A percentile compares a stretch with the other conserved stretches of the same genome.
phyloP scores from a whole-genome alignment of 2,797 vertebrate genomes.

The Chiroxiphia lanceolata region DNA sequence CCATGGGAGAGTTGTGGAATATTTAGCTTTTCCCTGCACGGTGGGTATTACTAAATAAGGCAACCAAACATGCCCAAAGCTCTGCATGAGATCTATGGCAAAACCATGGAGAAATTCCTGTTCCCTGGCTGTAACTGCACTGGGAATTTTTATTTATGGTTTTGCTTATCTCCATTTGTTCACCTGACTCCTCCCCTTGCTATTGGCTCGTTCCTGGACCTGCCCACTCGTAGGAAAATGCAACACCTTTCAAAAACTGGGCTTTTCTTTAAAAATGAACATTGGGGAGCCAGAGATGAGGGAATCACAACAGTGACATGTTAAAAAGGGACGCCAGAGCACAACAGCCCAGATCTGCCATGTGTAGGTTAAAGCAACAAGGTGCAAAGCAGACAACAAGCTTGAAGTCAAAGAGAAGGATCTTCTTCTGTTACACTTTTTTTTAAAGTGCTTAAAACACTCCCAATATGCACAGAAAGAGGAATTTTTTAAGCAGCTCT shows the following conservation, averaged over 20 bases:
- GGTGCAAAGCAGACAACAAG: slow-evolving; percentile 37
- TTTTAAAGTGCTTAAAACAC: not conserved
- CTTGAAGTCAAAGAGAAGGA: slow-evolving; percentile 48
- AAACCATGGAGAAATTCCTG: not conserved
- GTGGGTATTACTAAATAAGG: not conserved
- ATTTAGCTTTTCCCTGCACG: not conserved
- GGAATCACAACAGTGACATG: not conserved
- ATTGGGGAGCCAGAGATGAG: slow-evolving; percentile 5
- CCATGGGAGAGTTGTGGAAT: not conserved
- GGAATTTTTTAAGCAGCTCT: not conserved
- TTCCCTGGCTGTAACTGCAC: not conserved
- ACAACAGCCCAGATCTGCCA: not conserved
- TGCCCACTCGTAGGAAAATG: not conserved
- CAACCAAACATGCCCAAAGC: not conserved
- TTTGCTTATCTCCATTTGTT: not conserved
- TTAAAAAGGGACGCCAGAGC: not conserved
- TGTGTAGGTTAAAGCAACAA: not conserved
- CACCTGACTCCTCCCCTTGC: not conserved
- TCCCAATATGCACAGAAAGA: not conserved
- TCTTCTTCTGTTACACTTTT: not conserved
- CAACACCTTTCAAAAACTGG: not conserved
- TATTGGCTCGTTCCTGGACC: fast-evolving
- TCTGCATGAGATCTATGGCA: not conserved
- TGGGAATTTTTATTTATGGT: not conserved
- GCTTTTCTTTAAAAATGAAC: not conserved